These are phyloP conservation scores for Tragelaphus imberbis DNA, from an alignment of 2,113 vertebrate genomes.

Conservation along the genomic window DNA sequence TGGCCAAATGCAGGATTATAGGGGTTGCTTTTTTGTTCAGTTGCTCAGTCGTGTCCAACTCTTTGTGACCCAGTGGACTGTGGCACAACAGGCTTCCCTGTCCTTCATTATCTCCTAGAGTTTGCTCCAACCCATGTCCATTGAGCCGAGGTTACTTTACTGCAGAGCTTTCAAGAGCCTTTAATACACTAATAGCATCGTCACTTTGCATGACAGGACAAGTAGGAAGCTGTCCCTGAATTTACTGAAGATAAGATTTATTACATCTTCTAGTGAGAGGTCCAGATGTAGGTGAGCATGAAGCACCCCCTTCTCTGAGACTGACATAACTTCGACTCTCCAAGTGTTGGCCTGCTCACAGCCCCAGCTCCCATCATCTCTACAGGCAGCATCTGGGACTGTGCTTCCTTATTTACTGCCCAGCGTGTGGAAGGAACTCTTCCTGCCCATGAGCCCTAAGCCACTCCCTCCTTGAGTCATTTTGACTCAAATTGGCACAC, in stretches of 20 bases:
- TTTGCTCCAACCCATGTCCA: neutral
- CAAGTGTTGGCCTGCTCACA: neutral
- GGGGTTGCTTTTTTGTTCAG: neutral
- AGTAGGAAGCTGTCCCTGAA: neutral
- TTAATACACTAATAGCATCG: neutral
- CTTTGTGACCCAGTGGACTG: neutral
- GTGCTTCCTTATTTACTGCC: neutral
- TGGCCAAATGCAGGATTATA: neutral
- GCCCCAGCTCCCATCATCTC: neutral
- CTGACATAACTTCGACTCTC: neutral
- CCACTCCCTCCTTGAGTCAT: neutral
- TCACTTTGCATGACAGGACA: neutral
- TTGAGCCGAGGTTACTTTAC: neutral
- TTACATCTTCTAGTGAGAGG: neutral
- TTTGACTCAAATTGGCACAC: neutral
- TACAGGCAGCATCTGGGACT: neutral
- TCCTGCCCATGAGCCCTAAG: neutral
- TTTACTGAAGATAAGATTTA: neutral
- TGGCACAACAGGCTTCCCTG: fast-evolving
- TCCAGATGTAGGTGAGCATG: neutral
- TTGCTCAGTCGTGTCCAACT: neutral
- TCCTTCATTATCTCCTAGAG: neutral
- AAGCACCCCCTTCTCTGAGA: neutral
- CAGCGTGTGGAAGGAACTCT: neutral
- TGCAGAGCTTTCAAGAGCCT: neutral